Evolutionary conservation across 2,113 vertebrate genomes (phyloP), one percentile per base, ranked within the genome.

Genomic region (Myrmecophaga tridactyla): DNA sequence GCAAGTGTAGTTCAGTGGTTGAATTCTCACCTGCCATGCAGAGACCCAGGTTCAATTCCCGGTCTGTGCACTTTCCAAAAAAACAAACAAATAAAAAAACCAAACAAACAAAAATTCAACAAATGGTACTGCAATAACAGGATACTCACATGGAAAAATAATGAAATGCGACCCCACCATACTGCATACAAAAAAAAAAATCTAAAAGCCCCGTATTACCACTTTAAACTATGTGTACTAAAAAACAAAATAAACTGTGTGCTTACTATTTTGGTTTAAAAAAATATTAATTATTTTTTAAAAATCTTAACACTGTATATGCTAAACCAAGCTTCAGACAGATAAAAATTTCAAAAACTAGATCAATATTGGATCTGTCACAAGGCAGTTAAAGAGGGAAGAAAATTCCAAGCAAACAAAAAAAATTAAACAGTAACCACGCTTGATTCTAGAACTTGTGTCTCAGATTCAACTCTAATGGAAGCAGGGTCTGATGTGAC

Each of bases 231-330:
- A 65, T 27, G 6, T 60, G 58, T 43, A 48, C 76, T 87, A n/a
- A n/a, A n/a, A n/a, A n/a, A n/a, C n/a, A n/a, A n/a, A n/a, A n/a
- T n/a, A n/a, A n/a, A n/a, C n/a, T 27, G 6, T 60, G 60, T 43
- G 41, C 77, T 83, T 73, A 78, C 62, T 86, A 86, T 73, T 90
- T 67, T 58, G 48, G 93, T 46, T 72, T 4, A 25, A 84, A 73
- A 78, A 67, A 92, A 65, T 3, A 90, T 84, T 81, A 67, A 70
- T 21, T 5, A 36, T 34, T 56, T 62, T 62, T 56, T 78, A 56
- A 39, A 96, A 89, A 60, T 75, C 78, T 53, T 91, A 94, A 93
- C 10, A 29, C 11, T 84, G n/a, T 56, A 70, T 63, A 86, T 82
- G 51, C 41, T 95, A 93, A 94, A 63, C 29, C 73, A 93, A 81